phyloP scores from a whole-genome alignment of 2,113 vertebrate species.

The Lates calcarifer region DNA sequence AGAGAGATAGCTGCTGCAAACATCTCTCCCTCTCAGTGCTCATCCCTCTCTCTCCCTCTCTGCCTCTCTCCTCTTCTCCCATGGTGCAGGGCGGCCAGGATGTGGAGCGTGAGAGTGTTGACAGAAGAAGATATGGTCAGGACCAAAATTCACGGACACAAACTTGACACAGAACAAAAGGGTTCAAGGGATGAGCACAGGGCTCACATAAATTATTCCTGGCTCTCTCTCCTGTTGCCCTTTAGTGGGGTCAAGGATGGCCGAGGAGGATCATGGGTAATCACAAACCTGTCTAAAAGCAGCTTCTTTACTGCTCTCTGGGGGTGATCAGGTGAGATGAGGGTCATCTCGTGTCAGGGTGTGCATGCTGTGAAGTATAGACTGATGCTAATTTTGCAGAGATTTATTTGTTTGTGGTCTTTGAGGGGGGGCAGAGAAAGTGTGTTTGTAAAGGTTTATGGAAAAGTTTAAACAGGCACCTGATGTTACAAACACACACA shows the following conservation, averaged over 20 bases:
- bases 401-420: slow-evolving; percentile 71
- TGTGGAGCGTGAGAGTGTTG: slow-evolving; percentile 72
- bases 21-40: slow-evolving; percentile 18
- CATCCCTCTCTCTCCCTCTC: slow-evolving; percentile 33
- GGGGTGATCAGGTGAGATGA: slow-evolving; percentile 40
- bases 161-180: slow-evolving; percentile 41
- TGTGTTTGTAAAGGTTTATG: slow-evolving; percentile 61
- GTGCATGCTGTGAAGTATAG: slow-evolving; percentile 35
- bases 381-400: slow-evolving; percentile 53
- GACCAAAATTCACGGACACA: slow-evolving; percentile 60
- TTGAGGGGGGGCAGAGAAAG: slow-evolving; percentile 6
- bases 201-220: slow-evolving; percentile 60
- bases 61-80: slow-evolving; percentile 40
- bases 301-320: slow-evolving; percentile 46
- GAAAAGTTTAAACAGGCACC: slow-evolving; percentile 48
- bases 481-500: slow-evolving; percentile 44
- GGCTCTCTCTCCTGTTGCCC: slow-evolving; percentile 31
- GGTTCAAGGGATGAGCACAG: slow-evolving; percentile 52
- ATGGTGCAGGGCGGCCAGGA: slow-evolving; percentile 46
- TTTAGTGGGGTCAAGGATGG: slow-evolving; percentile 50
- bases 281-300: slow-evolving; percentile 46
- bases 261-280: slow-evolving; percentile 48
- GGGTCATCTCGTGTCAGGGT: slow-evolving; percentile 46
- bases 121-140: slow-evolving; percentile 72
- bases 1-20: slow-evolving; percentile 15